Base-by-base conservation (phyloP, 2,888 invertebrate species). In the Sinelater perroti region DNA sequence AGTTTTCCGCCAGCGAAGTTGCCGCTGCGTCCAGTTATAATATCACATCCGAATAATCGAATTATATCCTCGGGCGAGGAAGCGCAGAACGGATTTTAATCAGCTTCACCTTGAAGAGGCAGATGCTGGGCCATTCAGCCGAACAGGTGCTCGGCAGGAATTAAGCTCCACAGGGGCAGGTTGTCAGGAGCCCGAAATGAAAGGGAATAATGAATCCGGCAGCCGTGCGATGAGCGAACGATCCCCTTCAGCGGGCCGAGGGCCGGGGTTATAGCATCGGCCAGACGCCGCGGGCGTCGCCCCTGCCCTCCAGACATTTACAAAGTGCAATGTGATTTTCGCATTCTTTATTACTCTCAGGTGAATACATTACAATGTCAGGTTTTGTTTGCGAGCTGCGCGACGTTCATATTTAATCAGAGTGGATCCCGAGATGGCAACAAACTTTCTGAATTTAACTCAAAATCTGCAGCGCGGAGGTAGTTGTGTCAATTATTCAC, bases 301-400 rank as follows among this genome's bases (percentile, higher is more conserved):
- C 40, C 50, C 11, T 38, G n/a, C 35, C 21, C 40, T 35, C 26
- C 36, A 36, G 14, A 50, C 50, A 50, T 38, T 50, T 28, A 40
- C 10, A 17, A 38, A 50, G 18, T 18, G 26, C 30, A 28, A 40
- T 30, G 17, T 14, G 30, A 38, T 26, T 26, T 49, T 36, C 14
- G 35, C 35, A 7, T 35, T 20, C 10, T 47, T 47, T 47, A 47
- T 47, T 28, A 18, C 21, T 20, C 50, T 28, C 50, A 50, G 40
- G 50, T 50, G 50, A 50, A 50, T 50, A 38, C 8, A 50, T 50
- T 50, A 40, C 50, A 50, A 50, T 20, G 20, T 18, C 17, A 20
- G 18, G 38, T 40, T 38, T 18, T n/a, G 8, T 26, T 36, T 50
- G 17, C 3, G 13, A 50, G 35, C 2, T 3, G 17, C 11, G 21